phyloP scores from a whole-genome alignment of 2,797 vertebrate species.

The Psittacula echo region DNA sequence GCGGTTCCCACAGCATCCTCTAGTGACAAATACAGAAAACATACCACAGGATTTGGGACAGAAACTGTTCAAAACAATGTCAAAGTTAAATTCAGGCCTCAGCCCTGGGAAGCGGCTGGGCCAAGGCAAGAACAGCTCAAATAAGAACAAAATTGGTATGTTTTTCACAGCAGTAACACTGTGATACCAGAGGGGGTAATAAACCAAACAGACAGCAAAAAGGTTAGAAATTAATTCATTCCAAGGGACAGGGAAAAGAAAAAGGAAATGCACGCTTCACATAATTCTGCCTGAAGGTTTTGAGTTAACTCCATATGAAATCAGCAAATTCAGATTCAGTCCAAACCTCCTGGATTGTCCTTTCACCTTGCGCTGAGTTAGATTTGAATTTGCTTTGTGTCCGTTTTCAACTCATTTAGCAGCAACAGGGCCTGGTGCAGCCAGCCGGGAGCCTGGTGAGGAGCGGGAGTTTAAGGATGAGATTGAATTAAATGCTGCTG shows the following conservation, averaged over 20 bases:
- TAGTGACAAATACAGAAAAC: neutral
- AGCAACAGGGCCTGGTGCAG: neutral
- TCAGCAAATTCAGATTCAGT: neutral
- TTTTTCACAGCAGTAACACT: neutral
- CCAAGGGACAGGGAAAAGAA: neutral
- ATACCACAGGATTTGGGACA: neutral
- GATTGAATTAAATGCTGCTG: neutral
- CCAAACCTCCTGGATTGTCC: neutral
- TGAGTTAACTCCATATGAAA: neutral
- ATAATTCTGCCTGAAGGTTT: neutral
- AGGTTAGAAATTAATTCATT: neutral
- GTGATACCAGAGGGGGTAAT: neutral
- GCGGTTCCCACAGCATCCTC: neutral
- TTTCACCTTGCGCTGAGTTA: neutral
- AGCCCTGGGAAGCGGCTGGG: accelerated
- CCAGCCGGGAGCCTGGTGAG: neutral
- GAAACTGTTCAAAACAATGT: neutral
- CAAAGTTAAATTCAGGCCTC: neutral
- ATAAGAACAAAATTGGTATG: accelerated
- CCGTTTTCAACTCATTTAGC: neutral
- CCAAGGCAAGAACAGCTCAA: neutral
- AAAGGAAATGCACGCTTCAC: neutral
- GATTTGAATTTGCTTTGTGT: neutral
- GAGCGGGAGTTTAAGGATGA: no score
- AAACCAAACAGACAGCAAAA: neutral